These are phyloP conservation scores for Ricordea florida DNA, from an alignment of 92 coral and sea anemone genomes.

Conservation along the genomic window DNA sequence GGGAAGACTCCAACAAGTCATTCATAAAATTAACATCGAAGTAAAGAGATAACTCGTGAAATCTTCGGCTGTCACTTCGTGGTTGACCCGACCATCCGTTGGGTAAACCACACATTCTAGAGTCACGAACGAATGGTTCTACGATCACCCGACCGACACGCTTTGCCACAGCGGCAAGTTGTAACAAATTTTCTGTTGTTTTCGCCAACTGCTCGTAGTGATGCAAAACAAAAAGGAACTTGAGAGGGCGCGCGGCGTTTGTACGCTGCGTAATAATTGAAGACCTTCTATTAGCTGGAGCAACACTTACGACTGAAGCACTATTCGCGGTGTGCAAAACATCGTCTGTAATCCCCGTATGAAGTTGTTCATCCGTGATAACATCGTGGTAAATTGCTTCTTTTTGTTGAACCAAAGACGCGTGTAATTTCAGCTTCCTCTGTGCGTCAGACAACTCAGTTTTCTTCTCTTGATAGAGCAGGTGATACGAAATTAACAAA, in stretches of 20 bases:
- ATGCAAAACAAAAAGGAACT: constrained; percentile 83
- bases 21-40: constrained; percentile 81
- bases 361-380: no score
- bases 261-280: no score
- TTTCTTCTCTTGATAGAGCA: neutral
- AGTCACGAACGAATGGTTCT: constrained; percentile 95
- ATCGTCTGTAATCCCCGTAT: no score
- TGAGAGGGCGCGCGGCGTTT: constrained; percentile 16
- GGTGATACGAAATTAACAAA: constrained; percentile 9
- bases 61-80: constrained; percentile 71
- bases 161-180: constrained; percentile 83
- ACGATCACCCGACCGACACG: constrained; percentile 74
- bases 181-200: constrained; percentile 91
- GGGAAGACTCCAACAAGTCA: constrained; percentile 62
- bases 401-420: neutral
- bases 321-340: no score
- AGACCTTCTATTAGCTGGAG: neutral
- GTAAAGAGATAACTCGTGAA: constrained; percentile 82
- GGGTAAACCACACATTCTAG: constrained; percentile 96
- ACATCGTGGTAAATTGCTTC: no score
- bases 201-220: constrained; percentile 97
- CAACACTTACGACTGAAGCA: no score
- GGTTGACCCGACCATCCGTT: constrained; percentile 86
- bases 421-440: neutral
- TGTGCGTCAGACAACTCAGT: neutral